Base-by-base conservation (phyloP, 2,797 vertebrate species). In the Lateolabrax maculatus region DNA sequence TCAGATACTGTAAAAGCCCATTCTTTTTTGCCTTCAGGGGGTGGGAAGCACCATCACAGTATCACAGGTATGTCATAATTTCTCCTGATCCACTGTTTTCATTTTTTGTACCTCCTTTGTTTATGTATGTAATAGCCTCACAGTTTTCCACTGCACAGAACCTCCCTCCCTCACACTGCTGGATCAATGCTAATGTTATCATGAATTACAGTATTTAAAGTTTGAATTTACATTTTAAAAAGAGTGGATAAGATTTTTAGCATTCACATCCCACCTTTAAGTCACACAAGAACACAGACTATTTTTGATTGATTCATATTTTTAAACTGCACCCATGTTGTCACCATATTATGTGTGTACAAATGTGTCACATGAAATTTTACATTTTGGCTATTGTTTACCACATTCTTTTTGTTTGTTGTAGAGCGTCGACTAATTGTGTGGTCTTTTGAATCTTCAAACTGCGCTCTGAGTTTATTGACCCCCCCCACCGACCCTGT, bases 11-110 rank as follows among this genome's bases (percentile, higher is more conserved):
- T 96, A 96, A 96, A 96, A 96, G 95, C 94, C 93, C 95, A 93
- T 96, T 96, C 95, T 96, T 96, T 96, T 96, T 96, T 96, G 95
- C 96, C 96, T 96, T 96, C 96, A 96, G 96, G 96, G 96, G 95
- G 95, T 96, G 96, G 96, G 95, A 95, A 96, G 94, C 95, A 96
- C 95, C 95, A 96, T 96, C 96, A 96, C 96, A 96, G 96, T 96
- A 93, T 95, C 96, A 94, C 95, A 96, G 95, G 95, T 96, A 96
- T 96, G 95, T 96, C 95, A 94, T 95, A 89, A 95, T 93, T 95
- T 95, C 95, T 95, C 94, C 95, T 95, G 94, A 94, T 95, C 93
- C 93, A 95, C 94, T 94, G 89, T 93, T 94, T 93, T 92, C 91
- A 90, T 92, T 92, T 90, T 90, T 91, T 93, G 87, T 92, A 91